Conservation (phyloP, 2,888 invertebrate species). For the Melanostoma mellinum region DNA sequence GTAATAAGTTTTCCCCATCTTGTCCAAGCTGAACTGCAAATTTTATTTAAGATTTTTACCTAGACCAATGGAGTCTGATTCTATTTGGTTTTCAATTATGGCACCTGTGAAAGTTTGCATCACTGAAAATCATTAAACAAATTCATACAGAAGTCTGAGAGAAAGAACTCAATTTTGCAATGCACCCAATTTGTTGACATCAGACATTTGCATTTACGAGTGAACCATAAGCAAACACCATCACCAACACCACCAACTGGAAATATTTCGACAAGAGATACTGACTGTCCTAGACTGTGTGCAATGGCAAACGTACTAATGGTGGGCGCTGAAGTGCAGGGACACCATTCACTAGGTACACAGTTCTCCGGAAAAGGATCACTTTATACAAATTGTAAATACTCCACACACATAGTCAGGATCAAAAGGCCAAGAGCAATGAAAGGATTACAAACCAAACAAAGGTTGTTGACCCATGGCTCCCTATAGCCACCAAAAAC, state of each 20-base stretch:
- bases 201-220: slow-evolving; percentile 61
- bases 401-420: slow-evolving; percentile 65
- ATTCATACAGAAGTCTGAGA: slow-evolving; percentile 47
- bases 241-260: slow-evolving; percentile 14
- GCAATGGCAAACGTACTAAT: slow-evolving; percentile 41
- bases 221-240: slow-evolving; percentile 58
- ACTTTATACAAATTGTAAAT: slow-evolving; percentile 72
- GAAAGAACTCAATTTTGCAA: slow-evolving; percentile 23
- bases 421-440: slow-evolving; percentile 72
- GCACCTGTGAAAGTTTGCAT: too few relatives aligned
- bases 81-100: too few relatives aligned
- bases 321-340: slow-evolving; percentile 18
- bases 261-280: slow-evolving; percentile 35
- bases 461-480: slow-evolving; percentile 48
- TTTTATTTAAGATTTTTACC: too few relatives aligned
- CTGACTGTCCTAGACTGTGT: slow-evolving; percentile 4
- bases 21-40: too few relatives aligned
- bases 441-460: slow-evolving; percentile 59
- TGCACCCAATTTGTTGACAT: slow-evolving; percentile 48
- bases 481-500: background rate
- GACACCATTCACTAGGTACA: slow-evolving; percentile 10
- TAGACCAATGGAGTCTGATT: too few relatives aligned
- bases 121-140: slow-evolving; percentile 14
- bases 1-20: too few relatives aligned
- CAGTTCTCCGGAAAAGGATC: slow-evolving; percentile 55